phyloP scores from a whole-genome alignment of 1,140 invertebrate genomes.

The Neoseiulus cucumeris region DNA sequence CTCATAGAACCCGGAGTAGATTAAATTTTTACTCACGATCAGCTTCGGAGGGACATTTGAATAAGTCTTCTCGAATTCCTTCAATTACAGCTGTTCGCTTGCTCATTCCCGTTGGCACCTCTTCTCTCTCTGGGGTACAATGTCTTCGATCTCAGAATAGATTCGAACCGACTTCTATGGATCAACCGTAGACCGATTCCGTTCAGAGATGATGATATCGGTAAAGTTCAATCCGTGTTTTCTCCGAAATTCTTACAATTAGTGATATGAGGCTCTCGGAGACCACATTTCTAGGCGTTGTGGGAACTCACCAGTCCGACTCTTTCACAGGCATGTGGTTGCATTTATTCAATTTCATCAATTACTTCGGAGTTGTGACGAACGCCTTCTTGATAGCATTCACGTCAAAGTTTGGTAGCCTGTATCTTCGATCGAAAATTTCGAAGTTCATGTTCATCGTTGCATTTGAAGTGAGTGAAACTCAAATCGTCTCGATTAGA shows the following conservation, averaged over 20 bases:
- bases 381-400: slow-evolving; percentile 32
- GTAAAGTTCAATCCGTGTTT: slow-evolving; percentile 19
- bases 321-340: slow-evolving; percentile 34
- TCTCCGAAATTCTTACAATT: not conserved
- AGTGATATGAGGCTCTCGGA: not conserved
- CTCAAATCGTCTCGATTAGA: too few species aligned
- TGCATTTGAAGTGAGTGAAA: slow-evolving; percentile 27
- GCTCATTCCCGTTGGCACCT: slow-evolving; percentile 30
- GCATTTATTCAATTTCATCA: slow-evolving; percentile 28
- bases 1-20: too few species aligned
- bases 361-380: slow-evolving; percentile 28
- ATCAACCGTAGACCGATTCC: slow-evolving; percentile 28
- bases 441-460: slow-evolving; percentile 26
- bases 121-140: slow-evolving; percentile 28
- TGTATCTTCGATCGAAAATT: slow-evolving; percentile 16
- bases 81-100: slow-evolving; percentile 31
- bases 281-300: not conserved
- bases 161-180: slow-evolving; percentile 29
- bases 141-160: slow-evolving; percentile 27
- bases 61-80: too few species aligned
- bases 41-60: too few species aligned
- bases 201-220: slow-evolving; percentile 29
- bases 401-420: slow-evolving; percentile 26
- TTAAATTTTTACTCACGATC: too few species aligned
- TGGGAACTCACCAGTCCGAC: too few species aligned